Percentiles rank a stretch among this genome's conserved stretches.
Evolutionary conservation across 2,113 vertebrate species (phyloP).

Genomic region (Leucosticte australis): DNA sequence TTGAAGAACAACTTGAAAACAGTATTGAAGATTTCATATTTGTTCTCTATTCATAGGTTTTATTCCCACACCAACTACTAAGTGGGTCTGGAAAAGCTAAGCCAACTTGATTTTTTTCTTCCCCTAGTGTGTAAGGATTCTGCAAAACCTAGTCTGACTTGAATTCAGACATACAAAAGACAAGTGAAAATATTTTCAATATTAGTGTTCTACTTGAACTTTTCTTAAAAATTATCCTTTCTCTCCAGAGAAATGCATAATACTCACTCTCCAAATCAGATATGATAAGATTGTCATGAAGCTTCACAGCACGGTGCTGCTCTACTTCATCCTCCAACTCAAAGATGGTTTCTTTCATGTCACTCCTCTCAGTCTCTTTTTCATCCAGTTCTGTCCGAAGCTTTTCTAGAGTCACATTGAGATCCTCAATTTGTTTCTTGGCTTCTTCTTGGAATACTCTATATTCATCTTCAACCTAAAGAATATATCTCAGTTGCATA

Average conservation of each 20-base stretch:
- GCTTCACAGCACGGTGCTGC: conserved; percentile 92
- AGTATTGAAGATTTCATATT: neutral
- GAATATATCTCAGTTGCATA: rapidly evolving
- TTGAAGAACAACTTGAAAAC: conserved; percentile 20
- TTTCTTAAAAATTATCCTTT: neutral
- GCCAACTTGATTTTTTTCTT: neutral
- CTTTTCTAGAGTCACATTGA: conserved; percentile 85
- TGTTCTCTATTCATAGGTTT: neutral
- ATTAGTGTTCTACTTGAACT: neutral
- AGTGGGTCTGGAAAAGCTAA: neutral
- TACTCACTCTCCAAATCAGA: conserved; percentile 92
- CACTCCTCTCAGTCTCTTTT: conserved; percentile 89
- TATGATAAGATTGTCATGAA: conserved; percentile 95
- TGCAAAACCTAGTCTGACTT: neutral
- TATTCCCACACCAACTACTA: neutral
- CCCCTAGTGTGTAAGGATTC: neutral
- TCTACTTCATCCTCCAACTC: conserved; percentile 96
- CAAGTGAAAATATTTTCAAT: neutral
- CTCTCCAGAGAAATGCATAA: neutral
- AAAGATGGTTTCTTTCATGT: conserved; percentile 97
- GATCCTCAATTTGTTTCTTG: conserved; percentile 87
- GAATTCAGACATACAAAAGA: neutral
- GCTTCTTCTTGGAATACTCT: conserved; percentile 87
- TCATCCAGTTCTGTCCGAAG: conserved; percentile 85
- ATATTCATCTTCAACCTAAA: conserved; percentile 88